These are phyloP conservation scores for Ptilodon capucinus DNA, from an alignment of 2,888 invertebrate species.

Conservation along the genomic window DNA sequence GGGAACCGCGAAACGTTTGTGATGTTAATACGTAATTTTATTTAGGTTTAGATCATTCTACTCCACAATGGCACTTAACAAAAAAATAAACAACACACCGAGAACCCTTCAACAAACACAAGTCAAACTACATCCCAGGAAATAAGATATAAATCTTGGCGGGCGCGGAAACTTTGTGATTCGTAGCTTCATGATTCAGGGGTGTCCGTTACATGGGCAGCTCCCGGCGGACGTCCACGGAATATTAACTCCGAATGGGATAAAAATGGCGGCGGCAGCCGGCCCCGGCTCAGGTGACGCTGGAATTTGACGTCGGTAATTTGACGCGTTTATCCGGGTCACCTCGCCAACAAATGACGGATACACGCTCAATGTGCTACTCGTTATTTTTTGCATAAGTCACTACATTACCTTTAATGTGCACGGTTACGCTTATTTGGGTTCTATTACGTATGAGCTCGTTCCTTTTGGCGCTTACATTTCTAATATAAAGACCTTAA, in stretches of 20 bases:
- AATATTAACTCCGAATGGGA: conserved; percentile 75
- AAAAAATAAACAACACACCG: conserved; percentile 5
- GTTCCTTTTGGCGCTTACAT: not conserved
- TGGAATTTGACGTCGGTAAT: conserved; percentile 74
- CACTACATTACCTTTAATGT: conserved; percentile 18
- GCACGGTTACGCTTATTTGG: not conserved
- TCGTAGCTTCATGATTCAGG: conserved; percentile 56
- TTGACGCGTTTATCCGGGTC: conserved; percentile 75
- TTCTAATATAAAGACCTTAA: no score
- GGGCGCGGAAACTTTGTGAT: conserved; percentile 46
- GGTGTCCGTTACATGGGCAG: conserved; percentile 64
- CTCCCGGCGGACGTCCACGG: conserved; percentile 66
- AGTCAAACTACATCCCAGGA: conserved; percentile 30
- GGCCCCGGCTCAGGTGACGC: conserved; percentile 69
- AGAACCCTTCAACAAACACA: conserved; percentile 29
- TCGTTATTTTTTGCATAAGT: conserved; percentile 58
- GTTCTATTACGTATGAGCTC: not conserved
- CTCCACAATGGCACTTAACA: not conserved
- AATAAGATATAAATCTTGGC: conserved; percentile 36
- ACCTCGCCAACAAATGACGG: conserved; percentile 61
- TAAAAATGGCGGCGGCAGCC: conserved; percentile 68
- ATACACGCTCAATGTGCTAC: conserved; percentile 49
- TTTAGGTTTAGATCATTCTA: conserved; percentile 1
- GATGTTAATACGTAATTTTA: conserved; percentile 17
- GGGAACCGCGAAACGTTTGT: conserved; percentile 16